Evolutionary conservation across 2,113 vertebrate genomes (phyloP).

Genomic region (Bolborhynchus lineola): DNA sequence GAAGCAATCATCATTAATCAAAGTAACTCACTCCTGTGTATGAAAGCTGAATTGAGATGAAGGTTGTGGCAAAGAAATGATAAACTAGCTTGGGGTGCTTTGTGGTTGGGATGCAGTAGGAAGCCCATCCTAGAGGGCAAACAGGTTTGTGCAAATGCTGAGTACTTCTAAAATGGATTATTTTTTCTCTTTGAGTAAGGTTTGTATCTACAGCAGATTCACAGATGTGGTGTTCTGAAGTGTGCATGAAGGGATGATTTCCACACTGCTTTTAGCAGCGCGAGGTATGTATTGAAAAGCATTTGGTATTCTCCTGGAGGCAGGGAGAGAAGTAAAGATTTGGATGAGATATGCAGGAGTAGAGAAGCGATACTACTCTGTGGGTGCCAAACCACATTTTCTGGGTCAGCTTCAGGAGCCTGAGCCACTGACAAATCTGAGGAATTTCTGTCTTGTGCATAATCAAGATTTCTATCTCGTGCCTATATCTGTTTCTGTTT

Average conservation of each 20-base stretch:
- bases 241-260: neutral
- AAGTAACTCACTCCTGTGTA: slow-evolving; percentile 57
- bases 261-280: neutral
- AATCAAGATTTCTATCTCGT: neutral
- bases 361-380: neutral
- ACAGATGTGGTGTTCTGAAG: neutral
- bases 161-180: neutral
- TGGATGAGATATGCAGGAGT: neutral
- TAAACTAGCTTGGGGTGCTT: neutral
- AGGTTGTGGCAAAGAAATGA: slow-evolving; percentile 60
- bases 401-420: neutral
- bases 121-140: neutral
- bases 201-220: neutral
- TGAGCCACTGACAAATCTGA: neutral
- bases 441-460: neutral
- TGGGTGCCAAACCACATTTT: slow-evolving; percentile 5
- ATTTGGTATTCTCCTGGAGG: neutral
- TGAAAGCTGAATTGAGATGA: slow-evolving; percentile 58
- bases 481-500: accelerated
- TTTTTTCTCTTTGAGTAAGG: neutral
- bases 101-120: slow-evolving; percentile 2
- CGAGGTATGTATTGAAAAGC: neutral
- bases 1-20: slow-evolving; percentile 69
- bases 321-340: neutral
- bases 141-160: neutral